Conservation (phyloP, 2,113 vertebrate genomes). For the Brachypteracias leptosomus region DNA sequence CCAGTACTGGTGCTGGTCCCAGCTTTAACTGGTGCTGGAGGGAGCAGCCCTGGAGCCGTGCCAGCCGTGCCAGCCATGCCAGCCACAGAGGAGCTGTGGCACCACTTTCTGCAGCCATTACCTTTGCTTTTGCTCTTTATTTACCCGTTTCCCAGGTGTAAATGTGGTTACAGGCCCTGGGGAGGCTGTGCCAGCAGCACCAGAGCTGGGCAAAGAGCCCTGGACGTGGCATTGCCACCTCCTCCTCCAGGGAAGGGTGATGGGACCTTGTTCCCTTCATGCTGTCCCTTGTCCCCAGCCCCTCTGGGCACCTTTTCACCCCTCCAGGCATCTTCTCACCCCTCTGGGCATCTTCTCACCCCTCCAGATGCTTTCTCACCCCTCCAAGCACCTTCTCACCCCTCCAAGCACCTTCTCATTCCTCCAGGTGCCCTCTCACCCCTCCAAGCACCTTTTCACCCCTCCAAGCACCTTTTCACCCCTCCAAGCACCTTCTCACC, state of each 20-base stretch:
- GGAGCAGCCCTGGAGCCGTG: background rate
- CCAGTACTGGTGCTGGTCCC: background rate
- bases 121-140: background rate
- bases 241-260: background rate
- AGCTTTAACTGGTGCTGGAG: background rate
- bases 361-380: background rate
- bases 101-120: background rate
- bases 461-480: background rate
- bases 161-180: background rate
- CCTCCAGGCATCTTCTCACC: background rate
- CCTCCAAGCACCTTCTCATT: background rate
- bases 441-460: background rate
- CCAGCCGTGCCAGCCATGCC: background rate
- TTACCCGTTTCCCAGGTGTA: background rate
- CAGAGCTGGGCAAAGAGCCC: background rate
- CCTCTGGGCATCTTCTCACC: background rate
- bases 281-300: background rate
- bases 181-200: background rate
- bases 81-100: background rate
- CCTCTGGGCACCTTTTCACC: background rate
- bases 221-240: rapidly evolving
- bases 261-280: background rate
- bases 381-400: background rate
- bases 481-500: background rate
- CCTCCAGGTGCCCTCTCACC: background rate